phyloP scores from a whole-genome alignment of 2,888 invertebrate genomes.

The Andrena flavipes region DNA sequence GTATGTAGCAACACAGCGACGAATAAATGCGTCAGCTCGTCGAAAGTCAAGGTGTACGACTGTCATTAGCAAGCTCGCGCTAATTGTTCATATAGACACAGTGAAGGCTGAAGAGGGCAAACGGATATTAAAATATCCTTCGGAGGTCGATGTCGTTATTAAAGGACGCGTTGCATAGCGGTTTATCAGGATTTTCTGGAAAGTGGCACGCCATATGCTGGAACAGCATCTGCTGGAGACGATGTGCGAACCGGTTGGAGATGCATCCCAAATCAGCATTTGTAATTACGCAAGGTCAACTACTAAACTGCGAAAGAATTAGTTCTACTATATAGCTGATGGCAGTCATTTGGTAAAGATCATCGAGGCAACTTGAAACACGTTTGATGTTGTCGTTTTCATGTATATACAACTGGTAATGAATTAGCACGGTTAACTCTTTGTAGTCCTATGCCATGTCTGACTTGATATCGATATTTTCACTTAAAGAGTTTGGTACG shows the following conservation, averaged over 20 bases:
- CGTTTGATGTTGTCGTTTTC: too few species aligned
- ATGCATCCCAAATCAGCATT: slow-evolving; percentile 43
- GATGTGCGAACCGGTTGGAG: slow-evolving; percentile 54
- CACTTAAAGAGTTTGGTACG: too few species aligned
- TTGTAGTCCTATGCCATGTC: too few species aligned
- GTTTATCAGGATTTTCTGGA: slow-evolving; percentile 63
- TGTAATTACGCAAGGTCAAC: slow-evolving; percentile 49
- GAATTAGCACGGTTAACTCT: too few species aligned
- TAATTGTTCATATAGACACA: slow-evolving; percentile 42
- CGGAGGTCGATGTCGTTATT: slow-evolving; percentile 43
- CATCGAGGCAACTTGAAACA: background rate
- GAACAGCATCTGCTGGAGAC: slow-evolving; percentile 73
- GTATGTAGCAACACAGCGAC: background rate
- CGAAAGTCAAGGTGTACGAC: slow-evolving; percentile 41
- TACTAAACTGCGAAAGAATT: slow-evolving; percentile 28
- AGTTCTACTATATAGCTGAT: too few species aligned
- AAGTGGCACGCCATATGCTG: slow-evolving; percentile 79
- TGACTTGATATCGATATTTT: too few species aligned
- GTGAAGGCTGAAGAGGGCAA: slow-evolving; percentile 24
- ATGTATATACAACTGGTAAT: too few species aligned
- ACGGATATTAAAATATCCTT: slow-evolving; percentile 21
- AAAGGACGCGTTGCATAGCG: slow-evolving; percentile 63
- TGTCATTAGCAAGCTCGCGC: slow-evolving; percentile 22
- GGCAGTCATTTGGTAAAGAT: background rate
- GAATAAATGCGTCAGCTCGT: slow-evolving; percentile 5